Base-by-base conservation (phyloP, 2,888 invertebrate species). In the Tiliacea citrago region DNA sequence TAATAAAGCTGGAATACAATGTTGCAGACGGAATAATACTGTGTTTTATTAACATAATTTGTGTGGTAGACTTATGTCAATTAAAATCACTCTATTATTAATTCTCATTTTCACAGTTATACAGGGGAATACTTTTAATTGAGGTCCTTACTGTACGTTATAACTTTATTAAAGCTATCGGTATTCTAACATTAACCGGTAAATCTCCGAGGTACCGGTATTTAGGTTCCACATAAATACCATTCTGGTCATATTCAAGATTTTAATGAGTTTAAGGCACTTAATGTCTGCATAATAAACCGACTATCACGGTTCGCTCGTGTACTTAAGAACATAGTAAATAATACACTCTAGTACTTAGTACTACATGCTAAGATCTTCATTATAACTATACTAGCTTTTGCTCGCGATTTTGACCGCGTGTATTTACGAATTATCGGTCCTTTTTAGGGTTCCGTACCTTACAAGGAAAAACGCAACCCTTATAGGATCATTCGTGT, bases 271-370 rank as follows among this genome's bases (percentile, higher is more conserved):
- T 77, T 60, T 70, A 77, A 74, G 47, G 78, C 67, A 78, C 49
- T 85, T 85, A 78, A 82, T 78, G 71, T 57, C 49, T 63, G 61
- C 69, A 66, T 84, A 68, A 78, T 86, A 84, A 71, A 84, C 81
- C 47, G 68, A 71, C 69, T 83, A 75, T 76, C 69, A 61, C 24
- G n/a, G 58, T 29, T 35, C 63, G 58, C 42, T 58, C 73, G 73
- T 71, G 70, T 70, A 60, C 66, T 68, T 42, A 24, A 35, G 60
- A 57, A 63, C 39, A 63, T 51, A 58, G 57, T 84, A 58, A 79
- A 81, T 84, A 77, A 75, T 78, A 81, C 35, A 49, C 42, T 51
- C 29, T 58, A 61, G 49, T 61, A 58, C 9, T 75, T 24, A 35
- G 60, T 55, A 63, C 45, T 35, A n/a, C 39, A 62, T 47, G 47